These are phyloP conservation scores for Tauraco hartlaubi DNA, from an alignment of 2,797 vertebrate species.

Conservation along the genomic window DNA sequence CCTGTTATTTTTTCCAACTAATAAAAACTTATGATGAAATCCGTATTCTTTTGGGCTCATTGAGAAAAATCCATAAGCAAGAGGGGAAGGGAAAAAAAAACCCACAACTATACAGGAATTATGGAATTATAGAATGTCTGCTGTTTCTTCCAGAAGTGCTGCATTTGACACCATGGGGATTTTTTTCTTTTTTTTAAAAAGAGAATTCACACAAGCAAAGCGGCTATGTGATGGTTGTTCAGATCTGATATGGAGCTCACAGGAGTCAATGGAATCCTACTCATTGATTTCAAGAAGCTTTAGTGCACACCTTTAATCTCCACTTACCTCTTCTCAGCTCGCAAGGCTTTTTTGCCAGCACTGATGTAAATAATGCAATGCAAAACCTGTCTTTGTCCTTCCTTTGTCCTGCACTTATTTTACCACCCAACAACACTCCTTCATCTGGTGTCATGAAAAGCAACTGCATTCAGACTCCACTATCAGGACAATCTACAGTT, in stretches of 20 bases:
- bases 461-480: not conserved
- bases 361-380: conserved; percentile 55
- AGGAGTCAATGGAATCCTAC: not conserved
- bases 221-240: not conserved
- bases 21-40: not conserved
- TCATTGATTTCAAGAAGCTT: conserved; percentile 17
- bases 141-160: not conserved
- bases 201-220: not conserved
- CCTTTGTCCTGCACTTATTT: conserved; percentile 56
- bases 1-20: not conserved
- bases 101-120: not conserved
- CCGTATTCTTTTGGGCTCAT: not conserved
- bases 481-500: not conserved
- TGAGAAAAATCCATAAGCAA: not conserved
- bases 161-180: not conserved
- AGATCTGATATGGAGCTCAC: not conserved
- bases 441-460: conserved; percentile 16
- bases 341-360: not conserved
- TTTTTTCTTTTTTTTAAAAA: not conserved
- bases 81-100: not conserved
- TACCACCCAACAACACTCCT: conserved; percentile 27
- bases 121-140: not conserved
- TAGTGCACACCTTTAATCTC: conserved; percentile 44
- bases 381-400: conserved; percentile 50
- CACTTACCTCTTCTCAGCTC: not conserved